phyloP scores from a whole-genome alignment of 2,888 invertebrate genomes.

The Caenorhabditis auriculariae region DNA sequence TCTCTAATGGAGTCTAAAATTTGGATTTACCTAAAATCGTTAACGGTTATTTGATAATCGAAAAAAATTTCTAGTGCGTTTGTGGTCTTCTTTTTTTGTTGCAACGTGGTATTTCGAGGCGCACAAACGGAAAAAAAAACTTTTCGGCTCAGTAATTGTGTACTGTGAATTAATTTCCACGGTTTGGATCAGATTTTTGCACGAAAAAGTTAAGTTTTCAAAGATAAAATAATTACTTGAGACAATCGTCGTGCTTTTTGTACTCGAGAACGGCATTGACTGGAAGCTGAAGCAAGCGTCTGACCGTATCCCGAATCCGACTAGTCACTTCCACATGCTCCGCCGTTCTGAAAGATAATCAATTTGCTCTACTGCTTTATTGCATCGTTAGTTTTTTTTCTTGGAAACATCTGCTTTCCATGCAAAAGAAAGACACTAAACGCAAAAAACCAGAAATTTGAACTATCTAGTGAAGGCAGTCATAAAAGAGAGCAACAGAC shows the following conservation, averaged over 20 bases:
- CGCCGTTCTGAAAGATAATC: constrained; percentile 77
- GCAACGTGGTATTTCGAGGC: no score
- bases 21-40: no score
- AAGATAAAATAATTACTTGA: constrained; percentile 71
- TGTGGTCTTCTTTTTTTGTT: no score
- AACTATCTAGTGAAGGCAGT: no score
- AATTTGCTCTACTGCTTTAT: no score
- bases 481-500: no score
- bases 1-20: no score
- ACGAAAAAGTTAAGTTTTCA: neutral
- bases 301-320: constrained; percentile 89
- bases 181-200: neutral
- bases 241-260: constrained; percentile 72
- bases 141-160: neutral
- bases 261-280: constrained; percentile 90
- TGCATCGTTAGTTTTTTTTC: neutral
- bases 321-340: constrained; percentile 83
- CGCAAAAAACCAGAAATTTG: no score
- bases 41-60: no score
- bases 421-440: neutral
- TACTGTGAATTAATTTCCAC: neutral
- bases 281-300: constrained; percentile 91
- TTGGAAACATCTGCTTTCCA: neutral
- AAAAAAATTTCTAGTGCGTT: no score
- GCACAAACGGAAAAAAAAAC: neutral